phyloP scores from a whole-genome alignment of 2,797 vertebrate species.

The Hirundo rustica region DNA sequence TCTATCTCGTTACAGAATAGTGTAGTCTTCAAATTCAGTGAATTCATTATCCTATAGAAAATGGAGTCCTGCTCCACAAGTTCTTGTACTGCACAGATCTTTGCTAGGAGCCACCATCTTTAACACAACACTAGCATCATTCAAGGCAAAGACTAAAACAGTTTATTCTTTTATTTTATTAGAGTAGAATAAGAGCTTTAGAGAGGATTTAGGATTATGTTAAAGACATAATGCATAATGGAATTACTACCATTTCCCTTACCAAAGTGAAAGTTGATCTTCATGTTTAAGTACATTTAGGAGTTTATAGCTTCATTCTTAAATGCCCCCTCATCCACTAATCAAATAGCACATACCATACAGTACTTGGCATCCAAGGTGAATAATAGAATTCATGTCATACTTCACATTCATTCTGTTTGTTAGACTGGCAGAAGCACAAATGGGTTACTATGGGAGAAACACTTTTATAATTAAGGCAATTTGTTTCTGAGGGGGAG shows the following conservation, averaged over 20 bases:
- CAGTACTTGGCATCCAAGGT: neutral
- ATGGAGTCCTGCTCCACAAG: neutral
- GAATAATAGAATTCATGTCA: neutral
- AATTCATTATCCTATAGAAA: neutral
- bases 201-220: constrained; percentile 47
- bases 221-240: constrained; percentile 32
- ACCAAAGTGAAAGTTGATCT: constrained; percentile 55
- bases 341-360: neutral
- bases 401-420: neutral
- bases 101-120: neutral
- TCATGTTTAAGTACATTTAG: neutral
- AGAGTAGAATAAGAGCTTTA: constrained; percentile 43
- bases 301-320: neutral
- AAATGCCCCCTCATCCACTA: neutral
- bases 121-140: neutral
- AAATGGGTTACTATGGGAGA: neutral
- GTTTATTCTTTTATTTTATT: constrained; percentile 37
- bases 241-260: constrained; percentile 36
- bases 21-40: neutral
- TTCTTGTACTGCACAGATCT: neutral
- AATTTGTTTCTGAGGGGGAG: neutral
- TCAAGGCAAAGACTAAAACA: neutral
- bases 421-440: neutral
- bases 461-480: neutral
- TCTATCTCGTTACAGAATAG: neutral